Base-by-base conservation (phyloP, 2,888 invertebrate species). In the Cephus sareptanus region DNA sequence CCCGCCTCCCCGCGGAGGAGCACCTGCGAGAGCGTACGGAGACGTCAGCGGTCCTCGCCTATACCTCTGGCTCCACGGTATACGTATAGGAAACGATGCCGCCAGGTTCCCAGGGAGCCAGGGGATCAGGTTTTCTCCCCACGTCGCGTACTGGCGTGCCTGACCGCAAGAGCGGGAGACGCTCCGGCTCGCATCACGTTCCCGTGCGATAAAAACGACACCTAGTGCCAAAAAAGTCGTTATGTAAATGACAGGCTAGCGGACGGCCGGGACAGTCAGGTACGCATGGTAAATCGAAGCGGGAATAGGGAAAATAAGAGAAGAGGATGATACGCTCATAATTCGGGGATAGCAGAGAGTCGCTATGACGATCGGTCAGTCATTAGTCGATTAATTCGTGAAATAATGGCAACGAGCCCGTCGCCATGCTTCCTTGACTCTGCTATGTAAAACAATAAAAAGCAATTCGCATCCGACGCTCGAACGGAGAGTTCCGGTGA, bases 221-320 rank as follows among this genome's bases (percentile, higher is more conserved):
- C 84, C 82, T 81, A 69, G 84, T 82, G 85, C 85, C 83, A 84
- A 88, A 90, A 89, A 89, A 90, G 90, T 87, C 86, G 90, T 90
- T 89, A 90, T 90, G 90, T 85, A 89, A 90, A 90, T 89, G 86
- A 82, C 81, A 80, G 80, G 78, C 77, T 77, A 79, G 82, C 82
- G 81, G 80, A 81, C 77, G 80, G 79, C 80, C 77, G 76, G 77
- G 80, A 79, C 81, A 80, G 82, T 85, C 85, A 83, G 83, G 77
- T 15, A 34, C 82, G 82, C 82, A 83, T 83, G 82, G 82, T 80
- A 83, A 83, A 85, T 83, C 79, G 82, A 76, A 77, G 77, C 81
- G 78, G 81, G 81, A 83, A 85, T 83, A 81, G 79, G 33, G 78
- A 80, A 81, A 86, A 84, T 80, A 81, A 56, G 56, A 56, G 56